These are phyloP conservation scores for Ataeniobius toweri DNA, from an alignment of 2,797 vertebrate species.

Conservation along the genomic window DNA sequence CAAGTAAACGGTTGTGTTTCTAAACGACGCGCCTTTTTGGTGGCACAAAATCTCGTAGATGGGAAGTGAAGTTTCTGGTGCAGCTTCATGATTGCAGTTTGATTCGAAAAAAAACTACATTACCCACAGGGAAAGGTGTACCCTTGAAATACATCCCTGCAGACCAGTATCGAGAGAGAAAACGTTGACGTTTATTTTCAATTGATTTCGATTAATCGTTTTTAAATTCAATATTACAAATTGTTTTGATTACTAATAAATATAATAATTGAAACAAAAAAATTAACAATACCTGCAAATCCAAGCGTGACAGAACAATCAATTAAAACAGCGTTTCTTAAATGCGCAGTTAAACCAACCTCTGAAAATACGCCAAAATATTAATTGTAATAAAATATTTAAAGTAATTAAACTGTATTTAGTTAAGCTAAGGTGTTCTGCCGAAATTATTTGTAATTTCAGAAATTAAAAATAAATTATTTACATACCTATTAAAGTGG, in stretches of 20 bases:
- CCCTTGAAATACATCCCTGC: constrained; percentile 35
- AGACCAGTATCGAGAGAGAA: neutral
- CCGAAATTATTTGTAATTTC: neutral
- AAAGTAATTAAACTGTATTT: too few relatives aligned
- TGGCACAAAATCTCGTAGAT: constrained; percentile 25
- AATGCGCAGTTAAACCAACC: too few relatives aligned
- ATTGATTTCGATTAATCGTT: too few relatives aligned
- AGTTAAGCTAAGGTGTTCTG: too few relatives aligned
- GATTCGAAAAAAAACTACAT: constrained; percentile 48
- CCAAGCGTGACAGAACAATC: neutral
- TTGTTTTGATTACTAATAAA: neutral
- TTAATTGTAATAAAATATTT: neutral
- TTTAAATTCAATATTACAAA: too few relatives aligned
- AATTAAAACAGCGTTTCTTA: too few relatives aligned
- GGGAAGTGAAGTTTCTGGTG: constrained; percentile 49
- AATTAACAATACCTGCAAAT: neutral
- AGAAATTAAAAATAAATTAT: neutral
- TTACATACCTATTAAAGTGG: neutral
- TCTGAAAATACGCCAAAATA: neutral
- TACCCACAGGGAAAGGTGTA: constrained; percentile 41
- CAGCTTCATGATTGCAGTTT: rapidly evolving
- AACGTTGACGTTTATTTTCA: neutral
- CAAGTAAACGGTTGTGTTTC: constrained; percentile 28
- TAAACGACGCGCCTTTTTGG: constrained; percentile 35
- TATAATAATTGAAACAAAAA: neutral